Conservation (phyloP, 2,888 invertebrate genomes). For the Margaritifera margaritifera region DNA sequence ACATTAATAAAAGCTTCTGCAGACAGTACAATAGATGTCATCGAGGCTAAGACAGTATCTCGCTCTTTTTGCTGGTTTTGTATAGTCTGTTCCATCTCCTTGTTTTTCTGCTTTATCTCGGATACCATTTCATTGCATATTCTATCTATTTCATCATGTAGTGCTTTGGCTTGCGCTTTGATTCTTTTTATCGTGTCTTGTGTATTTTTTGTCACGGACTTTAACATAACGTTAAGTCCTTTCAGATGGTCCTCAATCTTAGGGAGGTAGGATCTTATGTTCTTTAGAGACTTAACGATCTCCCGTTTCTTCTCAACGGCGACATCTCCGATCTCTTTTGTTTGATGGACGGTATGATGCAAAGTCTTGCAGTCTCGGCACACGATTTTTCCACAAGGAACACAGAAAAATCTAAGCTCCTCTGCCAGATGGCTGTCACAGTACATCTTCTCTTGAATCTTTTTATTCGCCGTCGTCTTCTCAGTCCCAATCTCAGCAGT, state of each 20-base stretch:
- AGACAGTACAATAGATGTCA: conserved; percentile 36
- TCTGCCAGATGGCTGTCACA: conserved; percentile 31
- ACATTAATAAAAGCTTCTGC: conserved; percentile 38
- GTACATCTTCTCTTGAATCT: conserved; percentile 38
- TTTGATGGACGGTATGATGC: conserved; percentile 36
- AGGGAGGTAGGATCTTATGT: conserved; percentile 30
- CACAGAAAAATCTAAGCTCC: conserved; percentile 36
- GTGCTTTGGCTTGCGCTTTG: conserved; percentile 29
- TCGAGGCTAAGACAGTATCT: conserved; percentile 33
- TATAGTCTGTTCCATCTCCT: conserved; percentile 33
- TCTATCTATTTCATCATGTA: conserved; percentile 37
- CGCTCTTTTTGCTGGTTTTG: conserved; percentile 31
- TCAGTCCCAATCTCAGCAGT: conserved; percentile 32
- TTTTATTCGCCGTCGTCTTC: conserved; percentile 30
- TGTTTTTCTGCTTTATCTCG: conserved; percentile 40
- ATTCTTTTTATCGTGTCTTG: conserved; percentile 40
- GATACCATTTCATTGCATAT: conserved; percentile 38
- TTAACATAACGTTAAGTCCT: conserved; percentile 27
- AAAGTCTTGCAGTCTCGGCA: conserved; percentile 39
- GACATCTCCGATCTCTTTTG: conserved; percentile 33
- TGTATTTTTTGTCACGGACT: conserved; percentile 34
- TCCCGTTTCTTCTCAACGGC: conserved; percentile 32
- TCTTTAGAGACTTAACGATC: conserved; percentile 26
- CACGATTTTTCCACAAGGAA: conserved; percentile 40
- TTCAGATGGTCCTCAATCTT: conserved; percentile 30